Base-by-base conservation (phyloP, 2,888 invertebrate genomes). In the Cheilosia vulpina region DNA sequence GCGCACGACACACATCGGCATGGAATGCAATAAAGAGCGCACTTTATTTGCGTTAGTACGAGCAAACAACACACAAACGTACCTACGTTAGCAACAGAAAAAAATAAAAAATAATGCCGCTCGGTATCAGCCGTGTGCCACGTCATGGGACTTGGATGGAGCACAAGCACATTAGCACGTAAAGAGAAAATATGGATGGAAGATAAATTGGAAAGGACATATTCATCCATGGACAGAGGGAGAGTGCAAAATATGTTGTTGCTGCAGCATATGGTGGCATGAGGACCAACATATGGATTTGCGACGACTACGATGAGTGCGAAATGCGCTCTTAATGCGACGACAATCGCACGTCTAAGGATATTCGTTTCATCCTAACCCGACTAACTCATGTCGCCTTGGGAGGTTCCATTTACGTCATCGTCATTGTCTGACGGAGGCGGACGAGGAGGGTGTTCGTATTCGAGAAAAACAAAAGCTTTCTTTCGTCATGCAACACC, bases 181-280 rank as follows among this genome's bases (percentile, higher is more conserved):
- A 85, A 85, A 77, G 81, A 85, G 68, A 62, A 85, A 85, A 85
- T 85, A 81, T 85, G 76, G 85, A 85, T 81, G 76, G 50, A 68
- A 76, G 72, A 85, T 85, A 85, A 81, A 85, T 85, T 72, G 62
- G 53, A 58, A 60, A 72, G 85, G 76, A 81, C 80, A 85, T 65
- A 80, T 75, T 80, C 73, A 83, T 73, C 78, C 73, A 84, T 84
- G 71, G 73, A 79, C 58, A 69, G 63, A 62, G 19, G 50, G 17
- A 50, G 15, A 41, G 63, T 53, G 31, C 5, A 62, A 43, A 38
- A 31, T 55, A 71, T 58, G 47, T 31, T 31, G 31, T 57, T 69
- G 21, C 17, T 45, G 68, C 53, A 31, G 19, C 55, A 57, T 21
- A 38, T 45, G 45, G 19, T 41, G 43, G 31, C 15, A 7, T 6